Base-by-base conservation (phyloP, 2,888 invertebrate genomes). In the Emmelina monodactyla region DNA sequence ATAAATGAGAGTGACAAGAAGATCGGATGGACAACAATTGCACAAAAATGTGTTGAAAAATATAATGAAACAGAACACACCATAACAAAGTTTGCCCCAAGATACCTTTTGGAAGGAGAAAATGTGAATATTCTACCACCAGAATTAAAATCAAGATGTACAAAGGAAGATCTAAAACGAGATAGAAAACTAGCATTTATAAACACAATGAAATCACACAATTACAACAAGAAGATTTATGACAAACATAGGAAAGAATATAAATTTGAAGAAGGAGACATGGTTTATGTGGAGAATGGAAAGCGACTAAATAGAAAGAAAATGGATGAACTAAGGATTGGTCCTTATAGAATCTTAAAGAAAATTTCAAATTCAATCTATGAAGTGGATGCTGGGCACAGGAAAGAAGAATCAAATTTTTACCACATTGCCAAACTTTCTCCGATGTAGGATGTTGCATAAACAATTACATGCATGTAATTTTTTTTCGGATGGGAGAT, bases 51-150 rank as follows among this genome's bases (percentile, higher is more conserved):
- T 43, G 41, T 45, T 9, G n/a, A n/a, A n/a, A n/a, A n/a, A 7
- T 46, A 55, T 34, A 58, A 56, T 37, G 41, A 52, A 31, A 55
- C 55, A 2, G 41, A 45, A 16, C 54, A 55, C 28, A 35, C 50
- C 10, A 44, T 56, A 0, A 56, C 54, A 13, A 47, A 46, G 0
- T 58, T 41, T 41, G 11, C 55, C 1, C 51, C 51, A 35, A 47
- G 13, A 29, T 53, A 55, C 33, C 29, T 56, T 14, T 33, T 56
- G 19, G 22, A 55, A 22, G 53, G 55, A 4, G 44, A 37, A 39
- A 32, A 49, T 42, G 40, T 44, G 9, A 32, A 28, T 2, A 41
- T 53, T 19, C 19, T 51, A 35, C 54, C 52, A 4, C 6, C 4
- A 4, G 48, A 51, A 35, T 4, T 50, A 12, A 50, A 45, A 40